Conservation (phyloP, 1,140 invertebrate genomes). For the Drosophila bocki region DNA sequence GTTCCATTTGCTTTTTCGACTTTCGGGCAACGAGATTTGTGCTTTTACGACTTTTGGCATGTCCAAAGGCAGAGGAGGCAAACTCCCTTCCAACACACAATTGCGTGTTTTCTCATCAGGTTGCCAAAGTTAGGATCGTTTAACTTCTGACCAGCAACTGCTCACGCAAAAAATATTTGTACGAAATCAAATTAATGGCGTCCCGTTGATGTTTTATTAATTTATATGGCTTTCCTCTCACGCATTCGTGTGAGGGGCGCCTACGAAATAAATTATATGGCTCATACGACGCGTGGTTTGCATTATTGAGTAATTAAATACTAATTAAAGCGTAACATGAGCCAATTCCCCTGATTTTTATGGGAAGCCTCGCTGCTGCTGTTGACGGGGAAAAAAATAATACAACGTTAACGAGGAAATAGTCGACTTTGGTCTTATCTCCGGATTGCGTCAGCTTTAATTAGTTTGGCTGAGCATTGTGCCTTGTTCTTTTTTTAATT, state of each 20-base stretch:
- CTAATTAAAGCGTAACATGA: constrained; percentile 81
- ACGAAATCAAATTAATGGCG: constrained; percentile 81
- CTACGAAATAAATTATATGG: constrained; percentile 74
- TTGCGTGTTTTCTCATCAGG: constrained; percentile 54
- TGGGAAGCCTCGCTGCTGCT: constrained; percentile 13
- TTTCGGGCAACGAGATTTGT: constrained; percentile 72
- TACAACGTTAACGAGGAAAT: constrained; percentile 32
- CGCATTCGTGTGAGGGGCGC: neutral
- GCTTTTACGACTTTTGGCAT: constrained; percentile 78
- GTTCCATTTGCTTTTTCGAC: constrained; percentile 60
- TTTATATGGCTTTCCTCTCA: constrained; percentile 62
- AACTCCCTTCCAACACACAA: constrained; percentile 12
- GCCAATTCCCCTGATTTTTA: constrained; percentile 58
- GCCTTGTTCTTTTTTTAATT: neutral
- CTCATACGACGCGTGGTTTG: constrained; percentile 74
- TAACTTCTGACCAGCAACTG: constrained; percentile 57
- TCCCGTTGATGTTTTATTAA: constrained; percentile 80
- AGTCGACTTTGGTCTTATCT: constrained; percentile 35
- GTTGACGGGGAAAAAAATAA: constrained; percentile 30
- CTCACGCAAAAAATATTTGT: constrained; percentile 80
- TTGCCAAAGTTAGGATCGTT: constrained; percentile 56
- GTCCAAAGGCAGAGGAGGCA: constrained; percentile 18
- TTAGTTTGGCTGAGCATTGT: constrained; percentile 5
- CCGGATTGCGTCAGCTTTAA: constrained; percentile 34
- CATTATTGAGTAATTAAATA: constrained; percentile 83